Conservation (phyloP, 2,797 vertebrate species). For the Rhinoraja longicauda region DNA sequence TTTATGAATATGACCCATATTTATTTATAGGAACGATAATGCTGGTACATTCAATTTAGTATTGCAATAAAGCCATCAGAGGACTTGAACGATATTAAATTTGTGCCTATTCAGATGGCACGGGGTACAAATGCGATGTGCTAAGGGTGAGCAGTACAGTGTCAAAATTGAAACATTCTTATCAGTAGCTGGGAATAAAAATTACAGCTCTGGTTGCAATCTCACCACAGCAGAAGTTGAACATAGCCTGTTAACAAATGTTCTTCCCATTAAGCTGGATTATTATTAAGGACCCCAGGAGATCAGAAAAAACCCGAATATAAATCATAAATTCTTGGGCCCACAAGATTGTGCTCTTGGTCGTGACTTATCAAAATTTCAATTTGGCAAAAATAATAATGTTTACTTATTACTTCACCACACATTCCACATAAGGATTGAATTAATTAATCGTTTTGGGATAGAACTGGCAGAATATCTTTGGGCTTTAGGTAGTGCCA, state of each 20-base stretch:
- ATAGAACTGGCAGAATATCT: background rate
- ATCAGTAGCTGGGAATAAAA: background rate
- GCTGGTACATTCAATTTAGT: background rate
- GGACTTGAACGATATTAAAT: background rate
- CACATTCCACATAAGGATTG: background rate
- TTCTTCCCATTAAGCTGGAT: background rate
- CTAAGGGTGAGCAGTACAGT: background rate
- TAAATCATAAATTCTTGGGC: slow-evolving; percentile 17
- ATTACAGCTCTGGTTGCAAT: background rate
- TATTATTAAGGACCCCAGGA: background rate
- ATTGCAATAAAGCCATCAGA: background rate
- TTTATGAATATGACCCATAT: background rate
- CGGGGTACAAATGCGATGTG: background rate
- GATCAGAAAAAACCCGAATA: background rate
- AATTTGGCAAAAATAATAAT: background rate
- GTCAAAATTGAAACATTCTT: background rate
- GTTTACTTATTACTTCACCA: background rate
- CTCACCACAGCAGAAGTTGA: background rate
- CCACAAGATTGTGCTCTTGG: background rate
- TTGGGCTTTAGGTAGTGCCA: background rate
- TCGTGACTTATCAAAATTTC: background rate
- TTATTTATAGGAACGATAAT: background rate
- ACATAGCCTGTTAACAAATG: background rate
- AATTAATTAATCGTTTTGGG: background rate
- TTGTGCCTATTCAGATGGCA: background rate